Percentiles rank a stretch among this genome's conserved stretches.
Conservation (phyloP, 2,888 invertebrate species). For the Adineta ricciae region DNA sequence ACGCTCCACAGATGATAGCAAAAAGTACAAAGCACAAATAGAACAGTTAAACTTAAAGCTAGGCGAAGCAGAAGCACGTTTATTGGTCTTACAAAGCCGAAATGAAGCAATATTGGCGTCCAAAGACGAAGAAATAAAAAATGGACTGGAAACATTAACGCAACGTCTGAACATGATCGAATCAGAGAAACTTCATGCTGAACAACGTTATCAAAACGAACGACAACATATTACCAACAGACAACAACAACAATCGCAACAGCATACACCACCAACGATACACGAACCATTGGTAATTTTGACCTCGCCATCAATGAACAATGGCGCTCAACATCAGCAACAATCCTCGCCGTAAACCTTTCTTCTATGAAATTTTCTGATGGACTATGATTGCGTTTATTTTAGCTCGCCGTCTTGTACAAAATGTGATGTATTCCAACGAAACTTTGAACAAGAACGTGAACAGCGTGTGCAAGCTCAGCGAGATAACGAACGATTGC, state of each 20-base stretch:
- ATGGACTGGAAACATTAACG: neutral
- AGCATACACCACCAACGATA: neutral
- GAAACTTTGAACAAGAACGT: slow-evolving; percentile 3
- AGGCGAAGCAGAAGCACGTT: neutral
- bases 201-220: neutral
- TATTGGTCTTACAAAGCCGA: neutral
- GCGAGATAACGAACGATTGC: slow-evolving; percentile 2
- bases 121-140: neutral
- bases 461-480: neutral
- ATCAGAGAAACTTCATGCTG: neutral
- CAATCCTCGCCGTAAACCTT: neutral
- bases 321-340: neutral
- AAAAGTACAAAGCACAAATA: slow-evolving; percentile 10
- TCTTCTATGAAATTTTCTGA: no score
- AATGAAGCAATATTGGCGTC: neutral
- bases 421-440: neutral
- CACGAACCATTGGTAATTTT: neutral
- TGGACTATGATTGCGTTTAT: no score
- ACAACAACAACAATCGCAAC: neutral
- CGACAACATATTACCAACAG: neutral
- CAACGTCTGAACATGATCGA: slow-evolving; percentile 5
- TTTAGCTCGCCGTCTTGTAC: neutral
- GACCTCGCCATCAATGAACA: neutral
- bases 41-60: slow-evolving; percentile 1
- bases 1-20: neutral